Evolutionary conservation across 2,888 invertebrate species (phyloP).

Genomic region (Eledone cirrhosa): DNA sequence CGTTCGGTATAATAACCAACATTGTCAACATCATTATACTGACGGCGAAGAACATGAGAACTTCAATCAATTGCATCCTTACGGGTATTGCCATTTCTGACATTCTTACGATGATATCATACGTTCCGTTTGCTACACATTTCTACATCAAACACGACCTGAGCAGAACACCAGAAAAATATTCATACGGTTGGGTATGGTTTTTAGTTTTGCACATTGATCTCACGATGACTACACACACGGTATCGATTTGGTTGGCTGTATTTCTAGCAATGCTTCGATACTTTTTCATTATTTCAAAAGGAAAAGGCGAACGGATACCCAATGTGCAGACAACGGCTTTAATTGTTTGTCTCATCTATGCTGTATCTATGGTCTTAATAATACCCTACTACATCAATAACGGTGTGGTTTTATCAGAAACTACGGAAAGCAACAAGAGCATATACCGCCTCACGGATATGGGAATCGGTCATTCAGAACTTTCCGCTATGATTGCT

Average conservation of each 20-base stretch:
- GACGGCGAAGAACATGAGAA: slow-evolving; percentile 81
- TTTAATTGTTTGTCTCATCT: slow-evolving; percentile 23
- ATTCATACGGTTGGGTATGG: slow-evolving; percentile 62
- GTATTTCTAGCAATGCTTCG: slow-evolving; percentile 92
- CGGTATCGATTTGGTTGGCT: slow-evolving; percentile 92
- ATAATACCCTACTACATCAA: slow-evolving; percentile 27
- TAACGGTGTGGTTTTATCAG: neutral
- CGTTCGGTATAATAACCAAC: slow-evolving; percentile 89
- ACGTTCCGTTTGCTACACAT: slow-evolving; percentile 87
- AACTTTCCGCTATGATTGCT: slow-evolving; percentile 68
- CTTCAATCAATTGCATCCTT: slow-evolving; percentile 89
- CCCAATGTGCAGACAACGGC: slow-evolving; percentile 35
- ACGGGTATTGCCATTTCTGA: slow-evolving; percentile 87
- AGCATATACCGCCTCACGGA: slow-evolving; percentile 34
- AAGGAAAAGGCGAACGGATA: slow-evolving; percentile 17
- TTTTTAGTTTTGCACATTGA: slow-evolving; percentile 80
- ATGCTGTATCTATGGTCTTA: slow-evolving; percentile 13
- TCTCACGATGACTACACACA: slow-evolving; percentile 86
- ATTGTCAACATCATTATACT: slow-evolving; percentile 89
- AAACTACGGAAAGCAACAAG: slow-evolving; percentile 9
- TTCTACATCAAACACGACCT: slow-evolving; percentile 54
- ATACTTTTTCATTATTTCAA: slow-evolving; percentile 69
- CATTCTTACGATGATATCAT: slow-evolving; percentile 85
- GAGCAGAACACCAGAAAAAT: slow-evolving; percentile 42
- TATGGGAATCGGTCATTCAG: slow-evolving; percentile 28